Base-by-base conservation (phyloP, 2,888 invertebrate species). In the Panopea generosa region DNA sequence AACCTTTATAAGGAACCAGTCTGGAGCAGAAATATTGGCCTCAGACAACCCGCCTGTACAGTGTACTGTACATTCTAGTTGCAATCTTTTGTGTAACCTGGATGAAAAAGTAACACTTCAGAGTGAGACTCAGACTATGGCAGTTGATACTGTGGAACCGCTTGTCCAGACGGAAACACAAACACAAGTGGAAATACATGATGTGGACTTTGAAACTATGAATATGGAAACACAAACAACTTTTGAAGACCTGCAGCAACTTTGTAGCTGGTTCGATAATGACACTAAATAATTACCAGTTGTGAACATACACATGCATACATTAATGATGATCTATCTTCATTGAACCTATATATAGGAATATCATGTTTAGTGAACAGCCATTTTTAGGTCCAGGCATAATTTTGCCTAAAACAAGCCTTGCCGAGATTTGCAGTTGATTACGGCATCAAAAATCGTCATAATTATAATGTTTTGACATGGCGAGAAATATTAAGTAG, bases 191-290 rank as follows among this genome's bases (percentile, higher is more conserved):
- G 71, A 71, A 57, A 47, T 26, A 24, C 43, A 45, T 6, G 71
- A 74, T 29, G 55, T 53, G 14, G 69, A 65, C 27, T 78, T 78
- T 67, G 50, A 55, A 26, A 71, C 67, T 2, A 78, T 56, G 6
- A 78, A 74, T 43, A 78, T 63, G 59, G 68, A 78, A 27, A 87
- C 87, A 2, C 86, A 87, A 63, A 87, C 87, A 11, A 82, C 82
- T n/a, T 83, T 84, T 77, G 82, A 85, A 33, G 78, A 78, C 33
- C 61, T 83, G 4, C 71, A 77, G 53, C 65, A 77, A 18, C 53
- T 79, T 14, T 71, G 63, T 63, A 67, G 68, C 27, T 74, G 74
- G 74, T 24, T 75, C 18, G 55, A 45, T 45, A n/a, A n/a, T n/a
- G n/a, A n/a, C n/a, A n/a, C n/a, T n/a, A n/a, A n/a, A n/a, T n/a